Evolutionary conservation across 2,888 invertebrate genomes (phyloP).

Genomic region (Gari tellinella): DNA sequence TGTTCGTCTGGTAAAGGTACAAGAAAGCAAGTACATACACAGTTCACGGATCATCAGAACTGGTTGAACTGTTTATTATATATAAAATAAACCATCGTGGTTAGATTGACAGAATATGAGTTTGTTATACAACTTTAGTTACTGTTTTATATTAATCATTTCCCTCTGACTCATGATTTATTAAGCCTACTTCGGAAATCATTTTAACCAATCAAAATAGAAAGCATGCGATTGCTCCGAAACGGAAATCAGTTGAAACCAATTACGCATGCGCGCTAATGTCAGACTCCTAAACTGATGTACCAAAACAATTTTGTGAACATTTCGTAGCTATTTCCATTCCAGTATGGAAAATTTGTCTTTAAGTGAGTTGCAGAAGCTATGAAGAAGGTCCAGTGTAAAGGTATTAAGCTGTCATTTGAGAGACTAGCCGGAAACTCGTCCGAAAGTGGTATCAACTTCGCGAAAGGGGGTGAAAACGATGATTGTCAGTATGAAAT

Average conservation of each 20-base stretch:
- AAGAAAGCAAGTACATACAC: no score
- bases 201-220: slow-evolving; percentile 44
- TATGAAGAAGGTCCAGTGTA: slow-evolving; percentile 75
- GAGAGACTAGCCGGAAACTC: slow-evolving; percentile 19
- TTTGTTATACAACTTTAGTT: no score
- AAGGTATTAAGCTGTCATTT: slow-evolving; percentile 66
- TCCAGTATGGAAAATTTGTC: slow-evolving; percentile 3
- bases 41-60: no score
- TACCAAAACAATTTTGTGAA: slow-evolving; percentile 22
- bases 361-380: slow-evolving; percentile 34
- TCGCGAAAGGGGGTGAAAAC: slow-evolving; percentile 32
- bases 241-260: slow-evolving; percentile 41
- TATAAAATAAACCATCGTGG: no score
- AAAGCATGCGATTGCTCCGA: slow-evolving; percentile 32
- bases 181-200: no score
- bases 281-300: slow-evolving; percentile 30
- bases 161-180: no score
- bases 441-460: slow-evolving; percentile 14
- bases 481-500: slow-evolving; percentile 26
- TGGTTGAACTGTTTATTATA: no score
- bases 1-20: no score
- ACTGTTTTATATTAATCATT: no score
- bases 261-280: slow-evolving; percentile 63
- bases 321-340: slow-evolving; percentile 16
- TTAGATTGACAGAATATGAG: no score